Base-by-base conservation (phyloP, 2,113 vertebrate genomes). In the Eulemur macaco region DNA sequence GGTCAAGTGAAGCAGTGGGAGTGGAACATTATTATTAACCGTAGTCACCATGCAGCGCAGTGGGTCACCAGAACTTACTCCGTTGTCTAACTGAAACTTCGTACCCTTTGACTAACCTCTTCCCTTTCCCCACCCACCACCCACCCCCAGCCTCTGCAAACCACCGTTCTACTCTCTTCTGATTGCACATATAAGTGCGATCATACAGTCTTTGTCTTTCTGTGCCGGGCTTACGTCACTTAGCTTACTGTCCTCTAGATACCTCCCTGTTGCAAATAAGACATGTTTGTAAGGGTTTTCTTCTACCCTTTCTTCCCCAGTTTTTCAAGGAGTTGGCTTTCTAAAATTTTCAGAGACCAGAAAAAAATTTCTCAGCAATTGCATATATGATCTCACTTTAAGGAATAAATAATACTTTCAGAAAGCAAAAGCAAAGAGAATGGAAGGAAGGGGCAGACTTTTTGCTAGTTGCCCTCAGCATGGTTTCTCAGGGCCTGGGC, bases 311-410 rank as follows among this genome's bases (percentile, higher is more conserved):
- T 95, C 31, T 56, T 54, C 60, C 86, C 66, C n/a, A 17, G 52
- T 88, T 85, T 81, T 71, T 11, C 17, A 71, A 93, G 37, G 95
- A 81, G 25, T 45, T 88, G n/a, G 2, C 56, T 95, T 84, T 45
- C 71, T 80, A 76, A 96, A 95, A 68, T 84, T 86, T 39, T 92
- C 80, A 56, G 27, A 91, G 63, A 81, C 63, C 14, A 78, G 58
- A 93, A 66, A 94, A 68, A 17, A 39, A 37, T 78, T 74, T 71
- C 71, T 87, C 76, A 91, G 63, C 52, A 50, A 50, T 25, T 66
- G 21, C 27, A 25, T 31, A n/a, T 52, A 56, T 1, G 18, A 64
- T 68, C 54, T 78, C 29, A 66, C 42, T 76, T 89, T n/a, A 60
- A 89, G 64, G 82, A 84, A 50, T 58, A 82, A 63, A 52, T 63